phyloP scores from a whole-genome alignment of 2,113 vertebrate genomes.

The Acanthochromis polyacanthus region DNA sequence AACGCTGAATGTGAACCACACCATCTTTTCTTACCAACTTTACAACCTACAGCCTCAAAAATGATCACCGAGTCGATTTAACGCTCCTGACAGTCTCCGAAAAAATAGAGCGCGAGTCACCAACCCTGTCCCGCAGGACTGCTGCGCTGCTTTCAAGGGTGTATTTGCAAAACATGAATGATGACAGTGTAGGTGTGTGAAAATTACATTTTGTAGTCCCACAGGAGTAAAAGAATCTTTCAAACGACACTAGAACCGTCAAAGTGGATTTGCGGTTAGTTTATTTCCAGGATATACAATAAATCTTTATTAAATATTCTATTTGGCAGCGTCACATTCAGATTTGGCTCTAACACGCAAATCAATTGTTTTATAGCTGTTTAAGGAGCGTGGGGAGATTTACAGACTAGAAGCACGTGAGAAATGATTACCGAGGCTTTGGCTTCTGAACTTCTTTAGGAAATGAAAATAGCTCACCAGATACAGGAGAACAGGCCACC shows the following conservation, averaged over 20 bases:
- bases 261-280: too few species aligned
- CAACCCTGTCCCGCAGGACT: not conserved
- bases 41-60: not conserved
- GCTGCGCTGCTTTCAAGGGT: not conserved
- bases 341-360: not conserved
- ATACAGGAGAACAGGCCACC: constrained; percentile 96
- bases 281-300: too few species aligned
- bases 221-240: too few species aligned
- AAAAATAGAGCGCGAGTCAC: not conserved
- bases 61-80: not conserved
- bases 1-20: too few species aligned
- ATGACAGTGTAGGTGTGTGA: too few species aligned
- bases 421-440: not conserved
- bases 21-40: not conserved
- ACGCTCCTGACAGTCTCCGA: not conserved
- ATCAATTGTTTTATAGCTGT: not conserved
- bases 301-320: too few species aligned
- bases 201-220: too few species aligned
- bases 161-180: not conserved
- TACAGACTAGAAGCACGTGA: not conserved
- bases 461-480: constrained; percentile 85
- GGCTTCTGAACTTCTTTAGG: not conserved
- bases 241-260: too few species aligned
- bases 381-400: not conserved
- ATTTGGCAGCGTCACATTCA: too few species aligned